Percentiles rank a stretch among this genome's conserved stretches.
Conservation (phyloP, 2,888 invertebrate genomes). For the Amphipoea lucens region DNA sequence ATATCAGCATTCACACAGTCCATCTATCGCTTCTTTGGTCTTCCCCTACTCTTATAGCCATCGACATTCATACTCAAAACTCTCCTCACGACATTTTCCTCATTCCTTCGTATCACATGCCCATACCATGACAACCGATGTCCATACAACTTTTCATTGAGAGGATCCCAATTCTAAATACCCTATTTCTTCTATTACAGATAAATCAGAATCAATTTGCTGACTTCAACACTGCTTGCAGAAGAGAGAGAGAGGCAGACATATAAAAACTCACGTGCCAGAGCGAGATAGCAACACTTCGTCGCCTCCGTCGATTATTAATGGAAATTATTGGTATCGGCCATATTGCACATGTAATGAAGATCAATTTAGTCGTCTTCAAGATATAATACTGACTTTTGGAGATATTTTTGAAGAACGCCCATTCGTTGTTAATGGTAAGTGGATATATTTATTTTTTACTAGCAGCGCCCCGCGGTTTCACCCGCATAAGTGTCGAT, state of each 20-base stretch:
- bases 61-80: too few relatives aligned
- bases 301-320: constrained; percentile 51
- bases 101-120: too few relatives aligned
- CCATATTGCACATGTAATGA: constrained; percentile 64
- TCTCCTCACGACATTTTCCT: too few relatives aligned
- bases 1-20: too few relatives aligned
- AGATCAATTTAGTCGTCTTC: constrained; percentile 45
- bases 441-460: constrained; percentile 39
- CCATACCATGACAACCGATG: too few relatives aligned
- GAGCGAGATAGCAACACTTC: constrained; percentile 58
- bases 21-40: too few relatives aligned
- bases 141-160: too few relatives aligned
- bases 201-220: constrained; percentile 20
- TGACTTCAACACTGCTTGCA: not conserved
- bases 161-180: constrained; percentile 4
- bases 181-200: constrained; percentile 53
- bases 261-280: constrained; percentile 27
- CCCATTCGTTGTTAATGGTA: constrained; percentile 73
- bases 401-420: constrained; percentile 54
- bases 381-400: constrained; percentile 62
- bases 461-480: too few relatives aligned
- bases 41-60: too few relatives aligned
- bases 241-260: constrained; percentile 40
- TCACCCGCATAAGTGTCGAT: too few relatives aligned
- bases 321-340: constrained; percentile 64